These are phyloP conservation scores for Leptopilina syphax DNA, from an alignment of 2,888 invertebrate species.

Conservation along the genomic window DNA sequence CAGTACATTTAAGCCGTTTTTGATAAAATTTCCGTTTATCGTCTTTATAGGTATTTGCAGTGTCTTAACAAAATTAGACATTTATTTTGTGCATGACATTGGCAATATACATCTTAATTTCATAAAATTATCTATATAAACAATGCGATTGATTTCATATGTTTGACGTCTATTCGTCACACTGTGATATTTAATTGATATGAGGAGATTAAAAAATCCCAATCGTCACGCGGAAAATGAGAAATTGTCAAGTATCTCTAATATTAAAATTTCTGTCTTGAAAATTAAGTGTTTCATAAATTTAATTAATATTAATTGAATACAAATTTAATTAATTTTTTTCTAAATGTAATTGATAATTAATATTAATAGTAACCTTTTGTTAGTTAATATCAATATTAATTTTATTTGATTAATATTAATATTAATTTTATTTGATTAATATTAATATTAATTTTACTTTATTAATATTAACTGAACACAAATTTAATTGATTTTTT, in stretches of 20 bases:
- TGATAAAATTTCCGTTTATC: slow-evolving; percentile 36
- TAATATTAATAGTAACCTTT: too few relatives aligned
- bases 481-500: too few relatives aligned
- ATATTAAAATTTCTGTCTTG: too few relatives aligned
- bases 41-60: slow-evolving; percentile 1
- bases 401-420: too few relatives aligned
- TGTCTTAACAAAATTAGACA: slow-evolving; percentile 21
- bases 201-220: slow-evolving; percentile 14
- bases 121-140: background rate
- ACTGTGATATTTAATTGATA: slow-evolving; percentile 39
- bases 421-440: too few relatives aligned
- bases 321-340: too few relatives aligned
- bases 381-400: too few relatives aligned
- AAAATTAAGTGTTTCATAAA: too few relatives aligned
- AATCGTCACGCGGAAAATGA: background rate
- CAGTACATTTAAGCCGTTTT: slow-evolving; percentile 27
- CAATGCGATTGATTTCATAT: slow-evolving; percentile 28
- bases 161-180: slow-evolving; percentile 21
- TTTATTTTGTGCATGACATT: slow-evolving; percentile 40
- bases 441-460: too few relatives aligned
- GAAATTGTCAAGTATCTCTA: background rate
- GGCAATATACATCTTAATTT: background rate
- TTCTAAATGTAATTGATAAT: too few relatives aligned
- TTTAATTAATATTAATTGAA: too few relatives aligned
- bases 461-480: too few relatives aligned